These are phyloP conservation scores for Apteryx owenii DNA, from an alignment of 2,113 vertebrate genomes.

Conservation along the genomic window DNA sequence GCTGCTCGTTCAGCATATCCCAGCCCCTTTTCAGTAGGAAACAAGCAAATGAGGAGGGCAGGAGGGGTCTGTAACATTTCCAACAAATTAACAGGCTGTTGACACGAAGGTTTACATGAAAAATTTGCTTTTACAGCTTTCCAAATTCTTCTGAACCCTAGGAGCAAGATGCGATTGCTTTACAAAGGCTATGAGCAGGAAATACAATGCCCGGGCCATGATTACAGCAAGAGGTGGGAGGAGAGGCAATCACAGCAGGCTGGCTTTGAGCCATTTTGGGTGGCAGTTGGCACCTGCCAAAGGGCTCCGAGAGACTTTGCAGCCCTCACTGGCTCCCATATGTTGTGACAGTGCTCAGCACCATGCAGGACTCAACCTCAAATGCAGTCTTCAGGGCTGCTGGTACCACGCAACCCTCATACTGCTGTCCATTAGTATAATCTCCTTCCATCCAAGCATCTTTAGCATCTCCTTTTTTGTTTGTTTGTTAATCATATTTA, in stretches of 20 bases:
- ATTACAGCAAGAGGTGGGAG: conserved; percentile 38
- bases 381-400: not conserved
- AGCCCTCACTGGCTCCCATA: conserved; percentile 44
- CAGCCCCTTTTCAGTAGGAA: not conserved
- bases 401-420: not conserved
- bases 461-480: not conserved
- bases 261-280: conserved; percentile 33
- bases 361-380: conserved; percentile 11
- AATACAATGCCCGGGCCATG: not conserved
- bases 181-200: not conserved
- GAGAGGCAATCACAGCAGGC: conserved; percentile 38
- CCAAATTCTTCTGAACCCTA: not conserved
- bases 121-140: not conserved
- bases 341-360: conserved; percentile 38
- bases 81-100: not conserved
- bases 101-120: not conserved
- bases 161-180: not conserved
- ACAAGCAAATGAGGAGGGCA: not conserved
- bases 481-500: not conserved
- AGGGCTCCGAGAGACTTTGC: conserved; percentile 19
- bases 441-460: not conserved
- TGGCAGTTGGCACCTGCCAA: not conserved
- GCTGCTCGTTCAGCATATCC: not conserved
- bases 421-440: not conserved
- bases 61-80: not conserved